Conservation (phyloP, 2,888 invertebrate species). For the Aphidius colemani region DNA sequence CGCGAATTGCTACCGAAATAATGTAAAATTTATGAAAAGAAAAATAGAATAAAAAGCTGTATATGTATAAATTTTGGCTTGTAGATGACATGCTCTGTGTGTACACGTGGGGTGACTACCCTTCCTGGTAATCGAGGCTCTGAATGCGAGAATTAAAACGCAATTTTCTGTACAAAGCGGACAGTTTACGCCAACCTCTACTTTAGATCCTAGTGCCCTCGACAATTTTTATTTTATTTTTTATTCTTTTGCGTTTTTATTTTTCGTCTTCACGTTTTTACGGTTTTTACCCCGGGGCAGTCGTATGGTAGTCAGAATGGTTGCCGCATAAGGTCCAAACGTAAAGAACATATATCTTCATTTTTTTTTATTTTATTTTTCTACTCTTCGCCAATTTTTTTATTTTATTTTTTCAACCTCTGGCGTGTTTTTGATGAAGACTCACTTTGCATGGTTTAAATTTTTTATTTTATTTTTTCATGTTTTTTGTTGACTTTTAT, state of each 20-base stretch:
- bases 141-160: constrained; percentile 60
- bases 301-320: constrained; percentile 11
- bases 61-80: constrained; percentile 35
- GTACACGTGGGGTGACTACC: constrained; percentile 34
- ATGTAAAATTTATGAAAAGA: constrained; percentile 52
- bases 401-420: constrained; percentile 18
- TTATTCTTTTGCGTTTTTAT: not conserved
- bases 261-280: not conserved
- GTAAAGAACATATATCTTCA: constrained; percentile 30
- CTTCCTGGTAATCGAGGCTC: constrained; percentile 44
- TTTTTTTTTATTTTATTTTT: constrained; percentile 28
- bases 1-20: constrained; percentile 29
- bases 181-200: constrained; percentile 54
- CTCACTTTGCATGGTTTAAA: not conserved
- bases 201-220: constrained; percentile 16
- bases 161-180: constrained; percentile 59
- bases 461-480: constrained; percentile 15
- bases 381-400: constrained; percentile 18
- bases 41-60: constrained; percentile 36
- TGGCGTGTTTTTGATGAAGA: not conserved
- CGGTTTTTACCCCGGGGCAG: constrained; percentile 6
- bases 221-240: constrained; percentile 3
- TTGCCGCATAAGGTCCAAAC: constrained; percentile 10
- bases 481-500: constrained; percentile 1
- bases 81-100: constrained; percentile 22